phyloP scores from a whole-genome alignment of 1,140 invertebrate genomes.

The Pseudoatta argentina region DNA sequence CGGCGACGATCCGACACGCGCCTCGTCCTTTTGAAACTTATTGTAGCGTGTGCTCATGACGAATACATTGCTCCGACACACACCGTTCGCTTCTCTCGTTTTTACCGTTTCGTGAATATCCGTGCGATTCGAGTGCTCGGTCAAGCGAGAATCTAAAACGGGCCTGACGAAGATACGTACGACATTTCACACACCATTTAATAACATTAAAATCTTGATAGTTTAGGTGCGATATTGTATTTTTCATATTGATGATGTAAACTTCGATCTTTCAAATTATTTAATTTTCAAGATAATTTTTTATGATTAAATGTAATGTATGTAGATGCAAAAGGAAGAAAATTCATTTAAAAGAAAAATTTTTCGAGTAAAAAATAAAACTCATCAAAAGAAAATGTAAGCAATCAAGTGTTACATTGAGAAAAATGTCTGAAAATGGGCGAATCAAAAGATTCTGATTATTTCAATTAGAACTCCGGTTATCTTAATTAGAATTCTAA shows the following conservation, averaged over 20 bases:
- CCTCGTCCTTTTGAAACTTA: conserved; percentile 50
- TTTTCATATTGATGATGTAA: not conserved
- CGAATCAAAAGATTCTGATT: no score
- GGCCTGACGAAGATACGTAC: not conserved
- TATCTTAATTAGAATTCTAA: no score
- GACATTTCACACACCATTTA: conserved; percentile 45
- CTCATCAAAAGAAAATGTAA: not conserved
- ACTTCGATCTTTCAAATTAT: not conserved
- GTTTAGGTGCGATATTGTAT: not conserved
- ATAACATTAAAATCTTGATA: not conserved
- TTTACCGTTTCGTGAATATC: conserved; percentile 75
- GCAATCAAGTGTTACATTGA: not conserved
- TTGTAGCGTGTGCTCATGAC: conserved; percentile 46
- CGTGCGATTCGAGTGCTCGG: conserved; percentile 74
- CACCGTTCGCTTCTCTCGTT: conserved; percentile 52
- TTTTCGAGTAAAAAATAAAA: not conserved
- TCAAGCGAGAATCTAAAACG: conserved; percentile 68
- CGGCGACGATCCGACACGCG: conserved; percentile 11
- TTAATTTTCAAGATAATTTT: not conserved
- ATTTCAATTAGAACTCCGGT: no score
- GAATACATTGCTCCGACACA: conserved; percentile 54
- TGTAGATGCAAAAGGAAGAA: not conserved
- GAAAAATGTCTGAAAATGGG: not conserved
- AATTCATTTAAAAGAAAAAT: not conserved
- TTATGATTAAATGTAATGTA: not conserved